Percentiles rank a stretch among this genome's conserved stretches.
Conservation (phyloP, 2,113 vertebrate species). For the Phalacrocorax brasilianus region DNA sequence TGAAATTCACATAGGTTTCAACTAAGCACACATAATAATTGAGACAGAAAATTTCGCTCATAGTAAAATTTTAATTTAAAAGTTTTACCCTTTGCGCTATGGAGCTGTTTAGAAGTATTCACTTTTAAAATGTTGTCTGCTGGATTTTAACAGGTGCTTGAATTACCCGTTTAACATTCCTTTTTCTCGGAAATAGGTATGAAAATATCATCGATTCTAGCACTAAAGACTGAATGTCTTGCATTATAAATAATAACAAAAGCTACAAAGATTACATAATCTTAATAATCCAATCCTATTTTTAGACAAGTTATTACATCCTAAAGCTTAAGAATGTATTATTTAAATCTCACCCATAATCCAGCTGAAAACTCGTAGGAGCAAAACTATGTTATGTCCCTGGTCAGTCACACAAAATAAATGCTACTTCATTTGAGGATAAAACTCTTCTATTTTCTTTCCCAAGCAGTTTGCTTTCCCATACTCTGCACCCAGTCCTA, state of each 20-base stretch:
- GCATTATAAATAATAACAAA: slow-evolving; percentile 41
- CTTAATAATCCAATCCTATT: slow-evolving; percentile 61
- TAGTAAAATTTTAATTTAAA: background rate
- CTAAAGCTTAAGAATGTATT: slow-evolving; percentile 48
- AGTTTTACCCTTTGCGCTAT: background rate
- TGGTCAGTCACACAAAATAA: slow-evolving; percentile 1
- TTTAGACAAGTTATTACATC: slow-evolving; percentile 46
- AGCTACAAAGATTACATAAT: slow-evolving; percentile 45
- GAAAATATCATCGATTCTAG: background rate
- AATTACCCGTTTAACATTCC: background rate
- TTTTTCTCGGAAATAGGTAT: background rate
- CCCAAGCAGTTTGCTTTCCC: background rate
- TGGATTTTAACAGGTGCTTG: background rate
- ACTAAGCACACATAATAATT: background rate
- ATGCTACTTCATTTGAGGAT: background rate
- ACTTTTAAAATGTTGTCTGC: background rate
- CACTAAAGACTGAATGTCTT: background rate
- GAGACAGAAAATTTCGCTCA: background rate
- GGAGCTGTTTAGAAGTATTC: background rate
- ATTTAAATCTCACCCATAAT: slow-evolving; percentile 59
- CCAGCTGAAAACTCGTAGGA: background rate
- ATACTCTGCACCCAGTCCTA: background rate
- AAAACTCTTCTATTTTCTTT: slow-evolving; percentile 1
- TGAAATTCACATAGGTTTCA: slow-evolving; percentile 2
- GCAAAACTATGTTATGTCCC: background rate